Percentiles rank a stretch among this genome's conserved stretches.
Conservation (phyloP, 2,888 invertebrate species). For the Pomacea canaliculata region DNA sequence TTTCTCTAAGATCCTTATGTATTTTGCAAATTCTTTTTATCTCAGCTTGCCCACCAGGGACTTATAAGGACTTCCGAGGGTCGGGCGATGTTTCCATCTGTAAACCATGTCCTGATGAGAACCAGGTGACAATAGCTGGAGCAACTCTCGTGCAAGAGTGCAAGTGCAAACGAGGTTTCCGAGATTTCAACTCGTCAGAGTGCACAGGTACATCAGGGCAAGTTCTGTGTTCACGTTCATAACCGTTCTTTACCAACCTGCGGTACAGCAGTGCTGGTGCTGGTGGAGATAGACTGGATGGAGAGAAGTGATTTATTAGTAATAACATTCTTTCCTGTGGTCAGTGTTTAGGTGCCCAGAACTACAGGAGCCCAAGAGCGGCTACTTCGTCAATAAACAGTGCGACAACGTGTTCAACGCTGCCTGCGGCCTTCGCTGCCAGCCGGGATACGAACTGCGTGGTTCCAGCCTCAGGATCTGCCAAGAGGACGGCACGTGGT, state of each 20-base stretch:
- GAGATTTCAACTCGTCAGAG: constrained; percentile 66
- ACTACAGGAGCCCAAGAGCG: constrained; percentile 76
- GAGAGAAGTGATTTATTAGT: too few species aligned
- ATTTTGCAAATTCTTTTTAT: background rate
- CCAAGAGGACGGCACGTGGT: constrained; percentile 78
- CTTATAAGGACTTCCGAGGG: constrained; percentile 72
- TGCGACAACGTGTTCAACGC: constrained; percentile 79
- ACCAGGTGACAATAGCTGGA: constrained; percentile 75
- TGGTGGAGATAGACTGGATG: too few species aligned
- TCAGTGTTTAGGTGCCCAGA: constrained; percentile 72
- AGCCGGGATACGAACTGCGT: constrained; percentile 75
- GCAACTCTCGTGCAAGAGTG: constrained; percentile 75
- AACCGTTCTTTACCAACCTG: too few species aligned
- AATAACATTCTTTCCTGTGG: constrained; percentile 3
- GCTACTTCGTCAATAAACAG: constrained; percentile 77
- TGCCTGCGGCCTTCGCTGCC: constrained; percentile 80
- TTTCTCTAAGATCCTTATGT: too few species aligned
- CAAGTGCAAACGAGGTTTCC: constrained; percentile 77
- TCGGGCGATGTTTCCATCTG: constrained; percentile 74
- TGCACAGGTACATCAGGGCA: constrained; percentile 74
- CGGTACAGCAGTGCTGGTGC: too few species aligned
- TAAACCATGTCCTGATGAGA: constrained; percentile 76
- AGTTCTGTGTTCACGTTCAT: too few species aligned
- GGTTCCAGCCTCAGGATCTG: constrained; percentile 76
- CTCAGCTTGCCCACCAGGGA: constrained; percentile 77